Conservation (phyloP, 1,140 invertebrate species). For the Harpegnathos saltator region DNA sequence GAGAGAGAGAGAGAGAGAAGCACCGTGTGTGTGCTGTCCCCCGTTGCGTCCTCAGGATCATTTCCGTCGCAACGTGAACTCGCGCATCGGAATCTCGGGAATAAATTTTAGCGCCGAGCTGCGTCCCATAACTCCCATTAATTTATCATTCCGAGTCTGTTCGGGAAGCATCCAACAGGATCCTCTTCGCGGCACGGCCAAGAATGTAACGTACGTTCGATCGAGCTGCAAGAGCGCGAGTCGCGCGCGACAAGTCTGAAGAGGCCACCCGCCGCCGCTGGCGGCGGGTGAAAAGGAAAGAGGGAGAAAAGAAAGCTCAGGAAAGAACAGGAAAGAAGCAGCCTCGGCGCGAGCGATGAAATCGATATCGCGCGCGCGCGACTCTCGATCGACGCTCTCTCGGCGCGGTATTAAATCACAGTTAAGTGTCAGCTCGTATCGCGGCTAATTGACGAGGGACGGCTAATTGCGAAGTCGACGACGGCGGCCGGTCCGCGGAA, state of each 20-base stretch:
- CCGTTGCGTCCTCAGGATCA: no score
- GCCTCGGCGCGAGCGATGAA: conserved; percentile 22
- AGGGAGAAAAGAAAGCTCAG: no score
- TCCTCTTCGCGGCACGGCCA: background rate
- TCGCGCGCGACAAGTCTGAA: conserved; percentile 6
- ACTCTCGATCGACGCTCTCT: conserved; percentile 68
- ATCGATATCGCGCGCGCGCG: conserved; percentile 27
- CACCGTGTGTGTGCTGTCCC: no score
- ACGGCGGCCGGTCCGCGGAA: conserved; percentile 63
- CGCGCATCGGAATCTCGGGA: no score
- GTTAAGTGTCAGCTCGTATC: conserved; percentile 74
- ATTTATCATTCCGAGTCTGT: no score
- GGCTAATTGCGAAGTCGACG: conserved; percentile 70
- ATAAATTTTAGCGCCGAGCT: no score
- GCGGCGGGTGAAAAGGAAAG: conserved; percentile 1
- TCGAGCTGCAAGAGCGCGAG: background rate
- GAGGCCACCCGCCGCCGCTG: background rate
- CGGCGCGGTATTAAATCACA: conserved; percentile 73
- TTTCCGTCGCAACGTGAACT: no score
- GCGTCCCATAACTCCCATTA: no score
- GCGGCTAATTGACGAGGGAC: conserved; percentile 76
- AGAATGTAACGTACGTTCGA: background rate
- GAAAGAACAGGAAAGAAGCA: conserved; percentile 25
- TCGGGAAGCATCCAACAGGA: background rate
- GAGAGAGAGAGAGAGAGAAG: no score